Evolutionary conservation across 2,113 vertebrate genomes (phyloP).

Genomic region (Pomatorhinus ruficollis): DNA sequence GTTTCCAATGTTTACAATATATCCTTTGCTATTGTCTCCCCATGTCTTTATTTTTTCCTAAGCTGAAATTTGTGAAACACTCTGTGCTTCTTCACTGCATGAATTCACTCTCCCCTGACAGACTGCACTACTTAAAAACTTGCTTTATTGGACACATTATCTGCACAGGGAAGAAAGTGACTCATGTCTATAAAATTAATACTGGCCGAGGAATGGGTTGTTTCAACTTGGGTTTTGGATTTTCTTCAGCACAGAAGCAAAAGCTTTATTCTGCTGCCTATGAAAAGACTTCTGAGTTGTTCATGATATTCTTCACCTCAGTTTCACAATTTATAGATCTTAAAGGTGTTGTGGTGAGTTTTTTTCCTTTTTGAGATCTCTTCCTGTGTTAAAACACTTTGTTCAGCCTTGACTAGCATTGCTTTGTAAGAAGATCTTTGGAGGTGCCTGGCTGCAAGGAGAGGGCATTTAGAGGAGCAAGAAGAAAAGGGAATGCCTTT

Average conservation of each 20-base stretch:
- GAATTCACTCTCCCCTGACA: neutral
- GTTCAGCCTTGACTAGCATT: neutral
- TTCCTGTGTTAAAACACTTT: neutral
- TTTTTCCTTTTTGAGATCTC: neutral
- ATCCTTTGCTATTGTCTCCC: neutral
- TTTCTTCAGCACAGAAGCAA: neutral
- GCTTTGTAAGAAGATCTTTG: neutral
- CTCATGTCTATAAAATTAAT: neutral
- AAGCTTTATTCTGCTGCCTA: neutral
- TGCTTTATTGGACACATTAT: neutral
- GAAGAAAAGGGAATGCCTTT: neutral
- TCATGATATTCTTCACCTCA: neutral
- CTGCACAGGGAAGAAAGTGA: neutral
- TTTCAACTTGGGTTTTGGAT: neutral
- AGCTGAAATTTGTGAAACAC: neutral
- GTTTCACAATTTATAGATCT: neutral
- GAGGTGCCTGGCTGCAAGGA: neutral
- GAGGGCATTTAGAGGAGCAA: neutral
- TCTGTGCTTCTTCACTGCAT: neutral
- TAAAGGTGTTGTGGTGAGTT: neutral
- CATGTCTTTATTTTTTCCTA: rapidly evolving
- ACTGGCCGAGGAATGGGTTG: neutral
- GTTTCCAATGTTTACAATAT: neutral
- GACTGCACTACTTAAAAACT: neutral
- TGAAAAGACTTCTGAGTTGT: neutral